Evolutionary conservation across 1,140 invertebrate species (phyloP).

Genomic region (Drosophila guanche): DNA sequence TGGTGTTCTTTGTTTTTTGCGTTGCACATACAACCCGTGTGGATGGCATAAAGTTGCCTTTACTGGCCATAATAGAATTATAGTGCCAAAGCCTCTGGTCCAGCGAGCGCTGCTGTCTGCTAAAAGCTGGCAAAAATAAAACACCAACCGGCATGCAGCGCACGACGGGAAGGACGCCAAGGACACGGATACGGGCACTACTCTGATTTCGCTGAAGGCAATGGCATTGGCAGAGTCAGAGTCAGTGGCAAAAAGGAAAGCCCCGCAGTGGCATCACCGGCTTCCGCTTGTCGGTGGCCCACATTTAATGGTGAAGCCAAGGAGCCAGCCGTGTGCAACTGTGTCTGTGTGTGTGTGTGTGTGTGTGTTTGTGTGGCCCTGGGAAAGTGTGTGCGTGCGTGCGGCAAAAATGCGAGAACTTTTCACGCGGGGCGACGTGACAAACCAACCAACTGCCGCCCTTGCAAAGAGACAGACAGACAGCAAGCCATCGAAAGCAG

Average conservation of each 20-base stretch:
- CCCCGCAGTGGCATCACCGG: slow-evolving; percentile 44
- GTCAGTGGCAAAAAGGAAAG: slow-evolving; percentile 21
- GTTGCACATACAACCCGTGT: slow-evolving; percentile 18
- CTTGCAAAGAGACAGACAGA: slow-evolving; percentile 5
- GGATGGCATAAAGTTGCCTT: slow-evolving; percentile 69
- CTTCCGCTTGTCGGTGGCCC: slow-evolving; percentile 63
- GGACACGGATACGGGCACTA: neutral
- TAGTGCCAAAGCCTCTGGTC: slow-evolving; percentile 45
- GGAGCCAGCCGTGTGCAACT: slow-evolving; percentile 13
- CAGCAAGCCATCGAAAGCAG: slow-evolving; percentile 5
- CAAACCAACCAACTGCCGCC: slow-evolving; percentile 10
- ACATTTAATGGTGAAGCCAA: slow-evolving; percentile 61
- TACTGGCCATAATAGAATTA: slow-evolving; percentile 75
- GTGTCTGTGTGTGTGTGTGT: slow-evolving; percentile 40
- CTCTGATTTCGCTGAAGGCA: no score
- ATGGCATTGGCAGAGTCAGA: neutral
- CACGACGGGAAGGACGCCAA: no score
- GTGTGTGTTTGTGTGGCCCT: neutral
- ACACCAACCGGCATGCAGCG: slow-evolving; percentile 28
- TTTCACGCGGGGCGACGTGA: slow-evolving; percentile 60
- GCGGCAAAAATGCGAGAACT: slow-evolving; percentile 45
- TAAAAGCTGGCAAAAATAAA: slow-evolving; percentile 54
- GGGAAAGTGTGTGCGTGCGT: slow-evolving; percentile 23
- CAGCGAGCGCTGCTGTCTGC: slow-evolving; percentile 21
- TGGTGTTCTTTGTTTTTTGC: slow-evolving; percentile 4